Percentiles rank a stretch among this genome's conserved stretches.
phyloP scores from a whole-genome alignment of 2,888 invertebrate genomes.

The Hoplodrina blanda region DNA sequence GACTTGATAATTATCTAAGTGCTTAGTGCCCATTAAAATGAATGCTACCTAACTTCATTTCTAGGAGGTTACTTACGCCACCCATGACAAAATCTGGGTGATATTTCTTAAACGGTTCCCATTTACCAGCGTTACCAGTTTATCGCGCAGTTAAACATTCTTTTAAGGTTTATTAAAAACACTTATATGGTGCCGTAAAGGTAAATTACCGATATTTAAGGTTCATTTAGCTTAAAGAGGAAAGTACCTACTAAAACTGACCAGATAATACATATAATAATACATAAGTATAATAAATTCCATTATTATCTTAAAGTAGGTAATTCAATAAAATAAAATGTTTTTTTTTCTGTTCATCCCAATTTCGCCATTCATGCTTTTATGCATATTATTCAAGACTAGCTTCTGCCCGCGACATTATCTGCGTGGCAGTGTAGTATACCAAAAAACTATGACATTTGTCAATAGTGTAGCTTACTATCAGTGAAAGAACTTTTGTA shows the following conservation, averaged over 20 bases:
- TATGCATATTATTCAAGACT: conserved; percentile 25
- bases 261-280: background rate
- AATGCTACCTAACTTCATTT: conserved; percentile 8
- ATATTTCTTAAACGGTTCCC: conserved; percentile 20
- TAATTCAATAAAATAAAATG: background rate
- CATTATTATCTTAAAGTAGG: background rate
- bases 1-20: conserved; percentile 23
- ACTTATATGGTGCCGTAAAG: background rate
- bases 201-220: background rate
- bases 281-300: too few relatives aligned
- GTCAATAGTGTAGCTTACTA: too few relatives aligned
- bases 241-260: conserved; percentile 3
- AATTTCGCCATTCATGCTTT: conserved; percentile 17
- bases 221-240: conserved; percentile 11
- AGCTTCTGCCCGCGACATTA: too few relatives aligned
- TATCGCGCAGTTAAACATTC: background rate
- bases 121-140: background rate
- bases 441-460: too few relatives aligned
- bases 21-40: conserved; percentile 2
- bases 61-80: conserved; percentile 24
- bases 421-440: too few relatives aligned
- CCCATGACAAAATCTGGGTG: conserved; percentile 16
- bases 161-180: background rate
- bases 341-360: background rate
- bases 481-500: too few relatives aligned